A percentile compares a stretch with the other conserved stretches of the same genome.
phyloP scores from a whole-genome alignment of 2,797 vertebrate genomes.

The Urocyon cinereoargenteus region DNA sequence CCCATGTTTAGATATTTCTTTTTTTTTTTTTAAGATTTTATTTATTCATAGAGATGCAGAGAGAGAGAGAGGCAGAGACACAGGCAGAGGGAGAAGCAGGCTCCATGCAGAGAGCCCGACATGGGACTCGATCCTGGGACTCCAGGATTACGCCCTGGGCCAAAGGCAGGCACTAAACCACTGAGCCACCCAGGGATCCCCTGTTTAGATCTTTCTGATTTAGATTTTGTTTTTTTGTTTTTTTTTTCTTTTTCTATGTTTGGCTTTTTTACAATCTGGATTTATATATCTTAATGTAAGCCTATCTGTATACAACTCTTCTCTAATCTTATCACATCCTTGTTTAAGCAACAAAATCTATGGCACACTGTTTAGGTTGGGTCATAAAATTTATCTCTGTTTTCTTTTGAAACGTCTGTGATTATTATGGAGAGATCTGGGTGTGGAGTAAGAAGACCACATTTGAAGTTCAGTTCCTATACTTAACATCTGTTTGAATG shows the following conservation, averaged over 20 bases:
- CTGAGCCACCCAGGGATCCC: no score
- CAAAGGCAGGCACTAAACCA: no score
- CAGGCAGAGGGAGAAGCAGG: no score
- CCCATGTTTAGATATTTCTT: no score
- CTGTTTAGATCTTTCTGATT: background rate
- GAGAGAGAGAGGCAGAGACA: no score
- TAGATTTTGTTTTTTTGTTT: background rate
- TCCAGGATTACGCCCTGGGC: no score
- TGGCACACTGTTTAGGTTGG: background rate
- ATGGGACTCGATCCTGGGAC: no score
- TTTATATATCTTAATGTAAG: background rate
- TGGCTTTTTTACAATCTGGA: background rate
- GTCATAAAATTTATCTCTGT: background rate
- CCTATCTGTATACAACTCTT: background rate
- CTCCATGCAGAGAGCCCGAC: no score
- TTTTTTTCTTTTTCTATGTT: background rate
- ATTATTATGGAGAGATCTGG: background rate
- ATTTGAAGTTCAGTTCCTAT: background rate
- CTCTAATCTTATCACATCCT: background rate
- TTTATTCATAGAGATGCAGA: no score
- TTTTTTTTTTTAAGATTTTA: no score
- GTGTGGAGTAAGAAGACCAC: background rate
- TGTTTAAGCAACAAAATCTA: conserved; percentile 32
- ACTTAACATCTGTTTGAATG: background rate
- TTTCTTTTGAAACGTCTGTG: background rate